phyloP scores from a whole-genome alignment of 2,113 vertebrate species.

The Macaca fascicularis region DNA sequence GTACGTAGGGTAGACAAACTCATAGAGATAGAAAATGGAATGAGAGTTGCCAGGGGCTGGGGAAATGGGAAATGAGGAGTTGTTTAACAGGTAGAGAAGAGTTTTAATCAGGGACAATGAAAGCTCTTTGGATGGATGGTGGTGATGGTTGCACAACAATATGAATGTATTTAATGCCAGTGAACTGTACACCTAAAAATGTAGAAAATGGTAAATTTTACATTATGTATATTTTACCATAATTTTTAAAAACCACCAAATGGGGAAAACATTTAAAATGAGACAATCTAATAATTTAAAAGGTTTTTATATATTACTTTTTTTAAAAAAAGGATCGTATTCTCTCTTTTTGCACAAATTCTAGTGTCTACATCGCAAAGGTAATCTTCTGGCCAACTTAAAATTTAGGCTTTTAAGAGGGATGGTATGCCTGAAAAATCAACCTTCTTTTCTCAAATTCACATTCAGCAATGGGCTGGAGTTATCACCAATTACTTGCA shows the following conservation, averaged over 20 bases:
- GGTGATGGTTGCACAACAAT: neutral
- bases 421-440: neutral
- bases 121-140: neutral
- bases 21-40: neutral
- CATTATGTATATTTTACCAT: neutral
- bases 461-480: neutral
- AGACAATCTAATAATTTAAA: neutral
- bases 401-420: neutral
- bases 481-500: neutral
- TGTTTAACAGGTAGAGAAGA: neutral
- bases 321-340: neutral
- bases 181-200: neutral
- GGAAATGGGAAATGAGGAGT: neutral
- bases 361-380: neutral
- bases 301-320: neutral
- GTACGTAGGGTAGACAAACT: neutral
- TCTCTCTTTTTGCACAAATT: neutral
- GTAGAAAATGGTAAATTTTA: neutral
- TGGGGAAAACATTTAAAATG: neutral
- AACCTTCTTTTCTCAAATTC: neutral
- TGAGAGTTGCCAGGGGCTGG: neutral
- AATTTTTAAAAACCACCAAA: neutral
- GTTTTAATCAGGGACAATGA: neutral
- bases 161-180: neutral
- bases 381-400: neutral